Conservation (phyloP, 64 coral and sea anemone species). For the Montipora capricornis region DNA sequence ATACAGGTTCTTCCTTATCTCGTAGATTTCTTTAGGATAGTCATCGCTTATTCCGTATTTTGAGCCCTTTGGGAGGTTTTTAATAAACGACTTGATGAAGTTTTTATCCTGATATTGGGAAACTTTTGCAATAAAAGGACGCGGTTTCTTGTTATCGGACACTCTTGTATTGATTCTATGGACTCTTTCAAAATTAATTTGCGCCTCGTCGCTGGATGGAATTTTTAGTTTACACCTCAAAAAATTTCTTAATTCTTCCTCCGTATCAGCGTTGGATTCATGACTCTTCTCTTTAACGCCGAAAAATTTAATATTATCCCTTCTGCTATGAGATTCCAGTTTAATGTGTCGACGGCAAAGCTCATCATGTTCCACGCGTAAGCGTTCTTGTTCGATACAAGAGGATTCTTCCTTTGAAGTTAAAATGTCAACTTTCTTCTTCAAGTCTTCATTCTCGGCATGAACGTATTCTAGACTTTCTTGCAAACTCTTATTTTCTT, state of each 20-base stretch:
- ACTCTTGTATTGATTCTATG: neutral
- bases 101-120: no score
- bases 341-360: neutral
- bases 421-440: no score
- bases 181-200: neutral
- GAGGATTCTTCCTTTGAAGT: no score
- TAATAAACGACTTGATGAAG: no score
- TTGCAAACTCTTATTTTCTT: no score
- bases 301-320: constrained; percentile 10
- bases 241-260: neutral
- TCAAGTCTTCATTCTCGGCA: no score
- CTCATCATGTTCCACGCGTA: neutral
- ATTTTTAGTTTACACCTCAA: neutral
- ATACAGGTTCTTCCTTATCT: no score
- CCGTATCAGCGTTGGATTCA: neutral
- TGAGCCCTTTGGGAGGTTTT: no score
- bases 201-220: neutral
- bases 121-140: neutral
- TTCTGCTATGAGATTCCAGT: neutral
- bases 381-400: no score
- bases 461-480: no score
- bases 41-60: no score
- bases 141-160: neutral
- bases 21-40: no score
- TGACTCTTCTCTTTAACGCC: neutral